Evolutionary conservation across 2,797 vertebrate genomes (phyloP).

Genomic region (Propithecus deckenii): DNA sequence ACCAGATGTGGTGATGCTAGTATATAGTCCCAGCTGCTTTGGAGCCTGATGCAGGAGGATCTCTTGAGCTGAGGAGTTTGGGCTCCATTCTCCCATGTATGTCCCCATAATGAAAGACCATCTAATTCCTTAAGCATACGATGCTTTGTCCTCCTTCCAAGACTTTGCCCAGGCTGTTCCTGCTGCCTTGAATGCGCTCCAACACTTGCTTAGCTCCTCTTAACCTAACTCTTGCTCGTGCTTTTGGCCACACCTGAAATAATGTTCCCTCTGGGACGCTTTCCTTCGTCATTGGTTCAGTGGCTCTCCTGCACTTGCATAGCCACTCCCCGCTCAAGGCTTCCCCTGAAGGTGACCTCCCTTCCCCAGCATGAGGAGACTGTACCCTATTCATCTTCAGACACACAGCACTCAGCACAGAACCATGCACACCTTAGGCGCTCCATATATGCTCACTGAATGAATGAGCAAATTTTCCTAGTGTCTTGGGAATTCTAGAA

Average conservation of each 20-base stretch:
- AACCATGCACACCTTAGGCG: background rate
- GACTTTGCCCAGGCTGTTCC: too few species aligned
- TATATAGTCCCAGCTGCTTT: too few species aligned
- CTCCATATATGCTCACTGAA: background rate
- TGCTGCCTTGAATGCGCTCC: background rate
- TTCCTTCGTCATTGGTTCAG: background rate
- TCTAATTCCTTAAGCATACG: background rate
- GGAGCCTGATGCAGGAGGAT: too few species aligned
- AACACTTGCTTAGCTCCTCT: background rate
- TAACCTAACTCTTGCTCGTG: background rate
- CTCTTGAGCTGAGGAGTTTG: too few species aligned
- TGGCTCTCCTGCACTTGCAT: background rate
- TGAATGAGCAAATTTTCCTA: background rate
- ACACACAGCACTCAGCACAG: background rate
- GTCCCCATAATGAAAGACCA: background rate
- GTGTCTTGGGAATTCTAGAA: background rate
- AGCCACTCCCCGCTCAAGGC: accelerated
- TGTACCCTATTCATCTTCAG: background rate
- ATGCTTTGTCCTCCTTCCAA: background rate
- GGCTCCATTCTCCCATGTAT: background rate
- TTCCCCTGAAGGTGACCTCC: background rate
- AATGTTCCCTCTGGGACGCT: background rate
- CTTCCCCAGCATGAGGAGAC: background rate
- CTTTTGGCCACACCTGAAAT: background rate
- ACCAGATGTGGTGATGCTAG: too few species aligned